Evolutionary conservation across 2,113 vertebrate genomes (phyloP).

Genomic region (Salvelinus sp.): DNA sequence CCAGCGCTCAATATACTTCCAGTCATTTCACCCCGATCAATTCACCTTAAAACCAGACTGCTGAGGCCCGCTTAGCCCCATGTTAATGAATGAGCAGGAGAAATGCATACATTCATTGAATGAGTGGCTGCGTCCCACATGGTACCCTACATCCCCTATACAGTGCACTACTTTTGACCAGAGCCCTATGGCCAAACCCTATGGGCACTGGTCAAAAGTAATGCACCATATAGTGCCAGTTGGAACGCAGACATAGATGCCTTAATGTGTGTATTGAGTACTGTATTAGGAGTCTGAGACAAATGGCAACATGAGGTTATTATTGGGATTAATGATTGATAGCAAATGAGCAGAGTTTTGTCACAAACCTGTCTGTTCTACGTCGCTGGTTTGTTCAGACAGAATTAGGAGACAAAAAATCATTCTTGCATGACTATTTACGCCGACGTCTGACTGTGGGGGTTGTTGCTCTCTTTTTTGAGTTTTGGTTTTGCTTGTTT

Average conservation of each 20-base stretch:
- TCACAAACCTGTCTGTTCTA: constrained; percentile 42
- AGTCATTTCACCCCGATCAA: constrained; percentile 61
- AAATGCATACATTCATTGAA: constrained; percentile 67
- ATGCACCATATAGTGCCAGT: no score
- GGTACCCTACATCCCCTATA: no score
- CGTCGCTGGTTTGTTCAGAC: constrained; percentile 17
- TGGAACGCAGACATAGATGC: no score
- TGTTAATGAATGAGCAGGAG: constrained; percentile 56
- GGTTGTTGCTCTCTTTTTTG: constrained; percentile 15
- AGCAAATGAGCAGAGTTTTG: constrained; percentile 34
- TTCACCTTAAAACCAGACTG: constrained; percentile 52
- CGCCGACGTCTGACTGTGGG: constrained; percentile 24
- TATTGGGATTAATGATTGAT: constrained; percentile 60
- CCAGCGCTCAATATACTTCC: constrained; percentile 62
- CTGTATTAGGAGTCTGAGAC: constrained; percentile 4
- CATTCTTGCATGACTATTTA: constrained; percentile 33
- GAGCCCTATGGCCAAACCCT: no score
- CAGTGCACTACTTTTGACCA: no score
- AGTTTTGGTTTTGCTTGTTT: neutral
- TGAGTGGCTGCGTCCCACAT: neutral
- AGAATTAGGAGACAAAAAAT: constrained; percentile 42
- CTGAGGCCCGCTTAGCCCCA: constrained; percentile 5
- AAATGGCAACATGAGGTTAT: constrained; percentile 52
- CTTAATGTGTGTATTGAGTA: constrained; percentile 40
- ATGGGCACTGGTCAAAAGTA: no score